Conservation (phyloP, 1,140 invertebrate species). For the Subanguina moxae region DNA sequence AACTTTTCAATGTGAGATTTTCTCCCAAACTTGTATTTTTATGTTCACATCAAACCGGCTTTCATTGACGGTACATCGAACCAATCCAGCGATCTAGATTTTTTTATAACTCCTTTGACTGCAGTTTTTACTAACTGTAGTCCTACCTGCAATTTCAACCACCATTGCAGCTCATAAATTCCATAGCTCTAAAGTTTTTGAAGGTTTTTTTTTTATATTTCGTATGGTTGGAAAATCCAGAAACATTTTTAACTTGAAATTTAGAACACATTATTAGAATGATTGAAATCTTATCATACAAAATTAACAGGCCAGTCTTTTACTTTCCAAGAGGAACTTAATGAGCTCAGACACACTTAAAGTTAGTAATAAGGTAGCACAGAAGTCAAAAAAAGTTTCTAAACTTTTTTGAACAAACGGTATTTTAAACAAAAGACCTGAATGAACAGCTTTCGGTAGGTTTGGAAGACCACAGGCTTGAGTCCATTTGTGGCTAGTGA, state of each 20-base stretch:
- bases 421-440: constrained; percentile 35
- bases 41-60: background rate
- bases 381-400: no score
- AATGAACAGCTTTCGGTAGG: constrained; percentile 34
- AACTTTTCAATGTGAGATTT: constrained; percentile 8
- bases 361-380: no score
- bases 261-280: no score
- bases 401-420: constrained; percentile 14
- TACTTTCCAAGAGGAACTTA: no score
- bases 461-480: constrained; percentile 33
- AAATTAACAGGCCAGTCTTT: no score
- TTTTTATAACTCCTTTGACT: no score
- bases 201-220: background rate
- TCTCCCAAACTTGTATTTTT: no score
- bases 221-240: constrained; percentile 7
- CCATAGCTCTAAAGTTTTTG: constrained; percentile 47
- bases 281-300: no score
- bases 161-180: constrained; percentile 32
- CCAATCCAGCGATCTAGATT: constrained; percentile 38
- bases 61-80: constrained; percentile 32
- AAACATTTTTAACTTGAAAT: background rate
- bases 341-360: no score
- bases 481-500: constrained; percentile 24
- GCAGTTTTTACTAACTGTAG: no score
- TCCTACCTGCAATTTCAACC: constrained; percentile 37